Evolutionary conservation across 1,140 invertebrate species (phyloP), one percentile per base, ranked within the genome.

Genomic region (Mactra quadrangularis): DNA sequence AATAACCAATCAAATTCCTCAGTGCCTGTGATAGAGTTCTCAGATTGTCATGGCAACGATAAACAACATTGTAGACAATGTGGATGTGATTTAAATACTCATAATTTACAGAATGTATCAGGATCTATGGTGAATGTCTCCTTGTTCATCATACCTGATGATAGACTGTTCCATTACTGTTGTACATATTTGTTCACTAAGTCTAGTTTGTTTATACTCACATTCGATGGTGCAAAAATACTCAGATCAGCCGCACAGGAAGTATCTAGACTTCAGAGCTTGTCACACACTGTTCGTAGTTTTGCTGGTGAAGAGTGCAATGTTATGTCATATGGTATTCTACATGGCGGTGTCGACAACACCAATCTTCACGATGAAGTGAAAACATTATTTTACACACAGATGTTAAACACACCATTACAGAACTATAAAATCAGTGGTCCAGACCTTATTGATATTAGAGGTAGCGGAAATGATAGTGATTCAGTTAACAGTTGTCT

Each of bases 201-300:
- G 41, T 77, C 57, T 50, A 70, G 72, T 62, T 22, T 84, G 31
- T 84, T 84, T 71, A 64, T 84, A 19, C 31, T 84, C 45, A 84
- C 82, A 9, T 84, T 84, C 77, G 71, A 84, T 71, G 72, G 82
- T 45, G 82, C 33, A 47, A 84, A 84, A 60, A 57, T 84, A 33
- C 33, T 84, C 19, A 29, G 66, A 31, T 35, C 72, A 27, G 52
- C 68, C 29, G 27, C 72, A 9, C 25, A 41, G 27, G 82, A 84
- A 53, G 62, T 82, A 11, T 50, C 52, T 38, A 55, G 57, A 35
- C 29, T 82, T 19, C 68, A 66, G 27, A 82, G 62, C 41, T 55
- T 82, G 29, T 59, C 79, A 25, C 79, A 82, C 57, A 82, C 79
- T 19, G 45, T 82, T 0, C 55, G 79, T 0, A 74, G 79, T 33